Base-by-base conservation (phyloP, 2,113 vertebrate species). In the Oncorhynchus kisutch region DNA sequence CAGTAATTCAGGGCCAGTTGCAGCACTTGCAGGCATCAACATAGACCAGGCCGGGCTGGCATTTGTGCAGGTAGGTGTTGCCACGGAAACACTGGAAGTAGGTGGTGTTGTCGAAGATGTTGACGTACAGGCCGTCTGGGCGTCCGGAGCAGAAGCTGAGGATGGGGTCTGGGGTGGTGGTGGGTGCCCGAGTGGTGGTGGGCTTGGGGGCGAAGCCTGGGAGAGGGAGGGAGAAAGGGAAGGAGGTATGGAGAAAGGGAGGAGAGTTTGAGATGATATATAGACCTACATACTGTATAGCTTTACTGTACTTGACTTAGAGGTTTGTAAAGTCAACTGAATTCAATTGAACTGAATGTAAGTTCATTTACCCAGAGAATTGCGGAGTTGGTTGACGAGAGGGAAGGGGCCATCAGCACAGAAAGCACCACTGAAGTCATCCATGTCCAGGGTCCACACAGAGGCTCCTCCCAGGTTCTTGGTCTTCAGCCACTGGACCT, bases 391-490 rank as follows among this genome's bases (percentile, higher is more conserved):
- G 85, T 87, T 90, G 86, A 93, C 80, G 48, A 95, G 93, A 25
- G 94, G 94, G 74, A 91, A 93, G 0, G 1, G 3, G 59, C 92
- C 93, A 2, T 87, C 67, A 27, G 74, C 78, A 75, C 95, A 96
- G 81, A 94, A 95, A 8, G 69, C 31, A 20, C 93, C 92, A 0
- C 9, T 4, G n/a, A 96, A 96, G 86, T 96, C 94, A 31, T 96
- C 95, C 78, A 94, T 80, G 82, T 94, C 95, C 77, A 96, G 70
- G 0, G 90, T 78, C 94, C 93, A 96, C 20, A 96, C 93, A 85
- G 95, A 94, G 65, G 92, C 95, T 2, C 95, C 94, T 2, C 92
- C 94, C 31, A 95, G 79, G 0, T 82, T 86, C 34, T 83, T 84
- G 57, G 80, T 71, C 29, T 88, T 94, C 86, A 96, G 48, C 75